Base-by-base conservation (phyloP, 2,797 vertebrate genomes). In the Oceanodroma leucorhoa region DNA sequence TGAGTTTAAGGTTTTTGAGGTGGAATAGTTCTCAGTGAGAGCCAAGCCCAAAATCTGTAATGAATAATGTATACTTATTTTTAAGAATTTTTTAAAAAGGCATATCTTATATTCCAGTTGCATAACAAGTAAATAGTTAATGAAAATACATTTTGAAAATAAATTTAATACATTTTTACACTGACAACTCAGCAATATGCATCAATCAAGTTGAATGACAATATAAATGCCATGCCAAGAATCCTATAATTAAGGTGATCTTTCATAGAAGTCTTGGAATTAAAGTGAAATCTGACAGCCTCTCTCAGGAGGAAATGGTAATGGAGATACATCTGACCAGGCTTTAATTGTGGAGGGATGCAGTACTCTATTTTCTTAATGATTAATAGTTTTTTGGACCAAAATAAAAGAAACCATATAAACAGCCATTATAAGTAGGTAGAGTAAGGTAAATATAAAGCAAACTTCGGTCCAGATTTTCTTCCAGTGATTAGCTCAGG, bases 171-270 rank as follows among this genome's bases (percentile, higher is more conserved):
- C 15, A 53, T 57, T 95, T 96, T 92, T 41, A n/a, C 64, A 82
- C 83, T 96, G 90, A 96, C 87, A 96, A 71, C 64, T 97, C 88
- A 96, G 94, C 80, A 97, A 96, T 87, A 90, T 72, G 38, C 81
- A 96, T 96, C 87, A 91, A 76, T 97, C 96, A 95, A 41, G 9
- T 5, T 96, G 94, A 98, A 90, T 96, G 93, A 95, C 90, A 98
- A 92, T 81, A 92, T 94, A 97, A 97, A 97, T 88, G 27, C n/a
- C 18, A 81, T 86, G 62, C 36, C 87, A 96, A 55, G 54, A 94
- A 83, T 86, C 89, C 36, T 95, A 29, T 95, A 97, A 97, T 97
- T 97, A 96, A 89, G 34, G 29, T 90, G 82, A 96, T 97, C 86
- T 96, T 97, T 97, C 93, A 95, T 53, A 95, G 58, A 90, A 85